These are phyloP conservation scores for Koerneria pararmatus DNA, from an alignment of 2,888 invertebrate genomes.

Conservation along the genomic window DNA sequence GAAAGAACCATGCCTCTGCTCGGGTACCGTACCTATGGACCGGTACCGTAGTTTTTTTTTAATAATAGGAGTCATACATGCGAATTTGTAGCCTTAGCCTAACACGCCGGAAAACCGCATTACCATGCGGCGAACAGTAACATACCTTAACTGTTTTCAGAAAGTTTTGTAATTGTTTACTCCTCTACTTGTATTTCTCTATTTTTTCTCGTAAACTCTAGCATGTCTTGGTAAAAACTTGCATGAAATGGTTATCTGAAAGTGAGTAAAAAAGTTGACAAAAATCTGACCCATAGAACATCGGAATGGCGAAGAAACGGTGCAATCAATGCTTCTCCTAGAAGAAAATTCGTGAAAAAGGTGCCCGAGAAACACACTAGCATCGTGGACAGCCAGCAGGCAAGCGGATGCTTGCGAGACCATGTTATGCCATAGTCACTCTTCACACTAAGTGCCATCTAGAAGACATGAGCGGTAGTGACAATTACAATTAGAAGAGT, in stretches of 20 bases:
- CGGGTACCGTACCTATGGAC: too few relatives aligned
- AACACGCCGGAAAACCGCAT: too few relatives aligned
- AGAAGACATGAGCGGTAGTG: constrained; percentile 12
- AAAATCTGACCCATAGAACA: constrained; percentile 65
- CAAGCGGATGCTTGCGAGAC: constrained; percentile 90
- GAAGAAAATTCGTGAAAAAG: constrained; percentile 86
- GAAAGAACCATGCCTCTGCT: too few relatives aligned
- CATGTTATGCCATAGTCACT: constrained; percentile 78
- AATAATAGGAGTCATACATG: too few relatives aligned
- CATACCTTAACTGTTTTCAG: too few relatives aligned
- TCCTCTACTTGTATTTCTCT: too few relatives aligned
- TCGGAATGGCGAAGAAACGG: constrained; percentile 94
- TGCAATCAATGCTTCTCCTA: constrained; percentile 90
- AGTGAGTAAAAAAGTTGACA: not conserved
- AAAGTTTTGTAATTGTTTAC: too few relatives aligned
- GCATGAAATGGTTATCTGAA: not conserved
- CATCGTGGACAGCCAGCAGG: constrained; percentile 97
- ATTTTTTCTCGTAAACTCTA: too few relatives aligned
- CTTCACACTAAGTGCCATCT: constrained; percentile 51
- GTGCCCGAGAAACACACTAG: constrained; percentile 88
- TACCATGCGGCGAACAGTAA: too few relatives aligned
- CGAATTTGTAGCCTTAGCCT: too few relatives aligned
- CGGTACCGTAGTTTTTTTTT: too few relatives aligned
- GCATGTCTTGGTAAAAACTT: not conserved
- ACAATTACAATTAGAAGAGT: too few relatives aligned